Evolutionary conservation across 37 sponge, comb jelly and placozoan species (phyloP), one percentile per base, ranked within the genome.

Genomic region (Ianthella basta): DNA sequence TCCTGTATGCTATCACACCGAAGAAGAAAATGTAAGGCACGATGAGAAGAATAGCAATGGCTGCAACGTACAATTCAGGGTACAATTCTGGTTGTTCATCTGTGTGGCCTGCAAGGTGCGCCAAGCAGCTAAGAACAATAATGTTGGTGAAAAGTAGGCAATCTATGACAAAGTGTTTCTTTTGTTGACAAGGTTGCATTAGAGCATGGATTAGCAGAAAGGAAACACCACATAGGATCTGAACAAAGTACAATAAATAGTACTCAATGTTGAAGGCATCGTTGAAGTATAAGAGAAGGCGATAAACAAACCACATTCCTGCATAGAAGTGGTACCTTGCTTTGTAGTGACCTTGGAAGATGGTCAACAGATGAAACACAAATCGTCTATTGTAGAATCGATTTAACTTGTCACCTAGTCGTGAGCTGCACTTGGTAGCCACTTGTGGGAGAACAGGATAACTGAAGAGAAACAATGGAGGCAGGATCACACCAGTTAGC

Each of bases 261-360:
- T 18, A 18, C 29, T 32, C 32, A 27, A 35, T 15, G 25, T 69
- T 69, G 34, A 69, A 69, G 3, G 70, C 70, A 69, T 69, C 70
- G 25, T 69, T 69, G 70, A 69, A 27, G 70, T 69, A 69, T 16
- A 69, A 16, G 1, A 69, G 33, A 69, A 69, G 70, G 34, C 70
- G 70, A 30, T 69, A 69, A 32, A 69, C 35, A 30, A 69, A 69
- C 70, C 70, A 69, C 70, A 69, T 35, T 34, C 70, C 70, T 4
- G 70, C 70, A 30, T 34, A 69, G 34, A 69, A 69, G 34, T 34
- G 4, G 25, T 18, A n/a, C 70, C 27, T 30, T 35, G 12, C 34
- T 34, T 30, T 30, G 34, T 69, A 69, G 70, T 69, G 70, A 1
- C 35, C 70, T 30, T 69, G 70, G 70, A 69, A 69, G 29, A 69